A percentile compares a stretch with the other conserved stretches of the same genome.
Evolutionary conservation across 2,113 vertebrate species (phyloP).

Genomic region (Terrapene triunguis): DNA sequence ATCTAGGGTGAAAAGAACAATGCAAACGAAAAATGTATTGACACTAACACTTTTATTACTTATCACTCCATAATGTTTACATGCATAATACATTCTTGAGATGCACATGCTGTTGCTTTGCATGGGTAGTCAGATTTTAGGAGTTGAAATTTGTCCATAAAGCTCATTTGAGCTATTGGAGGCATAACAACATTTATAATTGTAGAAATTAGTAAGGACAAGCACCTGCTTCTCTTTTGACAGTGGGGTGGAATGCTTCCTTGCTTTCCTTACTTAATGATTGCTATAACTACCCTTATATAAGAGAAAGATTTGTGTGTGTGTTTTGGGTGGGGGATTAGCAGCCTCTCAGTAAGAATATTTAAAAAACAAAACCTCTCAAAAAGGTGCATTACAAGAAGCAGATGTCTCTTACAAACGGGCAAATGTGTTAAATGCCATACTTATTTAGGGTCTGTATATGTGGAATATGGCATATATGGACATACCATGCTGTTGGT

Average conservation of each 20-base stretch:
- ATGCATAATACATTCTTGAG: neutral
- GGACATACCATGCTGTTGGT: neutral
- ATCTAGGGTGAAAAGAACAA: slow-evolving; percentile 30
- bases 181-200: neutral
- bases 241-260: neutral
- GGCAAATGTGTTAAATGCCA: neutral
- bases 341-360: neutral
- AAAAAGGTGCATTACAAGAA: neutral
- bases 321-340: neutral
- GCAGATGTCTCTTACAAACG: neutral
- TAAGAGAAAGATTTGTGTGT: neutral
- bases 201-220: neutral
- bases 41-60: neutral
- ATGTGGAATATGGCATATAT: slow-evolving; percentile 3
- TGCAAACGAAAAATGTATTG: neutral
- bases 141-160: neutral
- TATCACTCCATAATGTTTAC: fast-evolving
- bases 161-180: neutral
- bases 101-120: neutral
- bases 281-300: neutral
- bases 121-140: neutral
- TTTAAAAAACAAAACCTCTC: neutral
- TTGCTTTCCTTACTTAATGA: neutral
- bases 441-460: neutral
- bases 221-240: neutral